Base-by-base conservation (phyloP, 2,888 invertebrate genomes). In the Cheilosia impressa region DNA sequence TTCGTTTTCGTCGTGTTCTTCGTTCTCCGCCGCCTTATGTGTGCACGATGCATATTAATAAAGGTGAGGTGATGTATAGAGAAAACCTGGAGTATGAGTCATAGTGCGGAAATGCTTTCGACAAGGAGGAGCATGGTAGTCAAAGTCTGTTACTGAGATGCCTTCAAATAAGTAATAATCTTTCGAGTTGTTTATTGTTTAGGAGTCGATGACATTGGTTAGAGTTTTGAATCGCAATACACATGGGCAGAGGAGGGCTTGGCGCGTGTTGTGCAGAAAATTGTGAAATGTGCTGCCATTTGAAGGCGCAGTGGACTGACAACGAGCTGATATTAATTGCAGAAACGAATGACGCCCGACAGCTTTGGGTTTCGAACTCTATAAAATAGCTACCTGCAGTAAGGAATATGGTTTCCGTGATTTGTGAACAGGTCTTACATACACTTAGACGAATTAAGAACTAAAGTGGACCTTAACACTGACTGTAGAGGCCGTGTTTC, bases 71-170 rank as follows among this genome's bases (percentile, higher is more conserved):
- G 43, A 19, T 15, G 41, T 41, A 50, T 52, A 22, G 60, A 71
- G 80, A 71, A 76, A 80, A 84, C 80, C 71, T 80, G 75, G 71
- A 80, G 63, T 80, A 84, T 84, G 84, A 84, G 66, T 84, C 84
- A 84, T 71, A 80, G 65, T 80, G 84, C 84, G 84, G 84, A 84
- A 84, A 80, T 84, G 80, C 22, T 80, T 84, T 79, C 58, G 65
- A 73, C 47, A 58, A 62, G 73, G 45, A 84, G 82, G 66, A 22
- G 60, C 57, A n/a, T 22, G 5, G 17, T 22, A 17, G 17, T 45
- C 45, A n/a, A 6, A 45, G 50, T 50, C 17, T 9, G 45, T 47
- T 17, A 55, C 45, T 77, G 45, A 72, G 57, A 78, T 78, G 71
- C 78, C 63, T 63, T 58, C 50, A 65, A 78, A 65, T 60, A 69